Evolutionary conservation across 2,113 vertebrate genomes (phyloP).

Genomic region (Rhegmatorhina hoffmannsi): DNA sequence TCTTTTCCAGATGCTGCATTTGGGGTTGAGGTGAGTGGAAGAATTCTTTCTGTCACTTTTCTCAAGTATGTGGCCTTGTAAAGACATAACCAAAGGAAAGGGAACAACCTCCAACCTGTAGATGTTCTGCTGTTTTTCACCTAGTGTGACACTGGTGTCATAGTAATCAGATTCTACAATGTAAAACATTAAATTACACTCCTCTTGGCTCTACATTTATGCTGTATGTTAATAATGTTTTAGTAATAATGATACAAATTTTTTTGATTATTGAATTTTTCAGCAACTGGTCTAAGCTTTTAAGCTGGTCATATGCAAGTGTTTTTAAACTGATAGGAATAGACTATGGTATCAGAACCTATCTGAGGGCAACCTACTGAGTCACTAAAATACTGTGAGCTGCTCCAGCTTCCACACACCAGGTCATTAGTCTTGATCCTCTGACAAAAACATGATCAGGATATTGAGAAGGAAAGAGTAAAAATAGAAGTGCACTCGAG

Average conservation of each 20-base stretch:
- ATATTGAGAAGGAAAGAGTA: not conserved
- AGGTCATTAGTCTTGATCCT: not conserved
- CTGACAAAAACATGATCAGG: not conserved
- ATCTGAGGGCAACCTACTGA: not conserved
- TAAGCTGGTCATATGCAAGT: not conserved
- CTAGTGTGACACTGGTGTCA: not conserved
- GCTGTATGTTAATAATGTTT: not conserved
- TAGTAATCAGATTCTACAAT: not conserved
- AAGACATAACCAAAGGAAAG: not conserved
- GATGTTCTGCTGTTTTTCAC: not conserved
- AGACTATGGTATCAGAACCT: not conserved
- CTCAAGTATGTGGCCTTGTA: not conserved
- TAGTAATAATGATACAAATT: not conserved
- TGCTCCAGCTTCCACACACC: not conserved
- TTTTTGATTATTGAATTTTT: not conserved
- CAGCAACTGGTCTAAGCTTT: not conserved
- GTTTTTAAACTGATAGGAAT: not conserved
- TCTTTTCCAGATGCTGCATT: constrained; percentile 39
- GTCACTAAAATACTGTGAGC: not conserved
- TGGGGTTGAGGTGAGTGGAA: constrained; percentile 59
- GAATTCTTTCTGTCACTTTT: not conserved
- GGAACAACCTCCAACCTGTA: not conserved
- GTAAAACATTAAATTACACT: not conserved
- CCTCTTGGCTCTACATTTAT: not conserved
- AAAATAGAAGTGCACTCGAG: not conserved